Evolutionary conservation across 35 echinoderm and acorn worm genomes (phyloP).

Genomic region (Chiridota heheva): DNA sequence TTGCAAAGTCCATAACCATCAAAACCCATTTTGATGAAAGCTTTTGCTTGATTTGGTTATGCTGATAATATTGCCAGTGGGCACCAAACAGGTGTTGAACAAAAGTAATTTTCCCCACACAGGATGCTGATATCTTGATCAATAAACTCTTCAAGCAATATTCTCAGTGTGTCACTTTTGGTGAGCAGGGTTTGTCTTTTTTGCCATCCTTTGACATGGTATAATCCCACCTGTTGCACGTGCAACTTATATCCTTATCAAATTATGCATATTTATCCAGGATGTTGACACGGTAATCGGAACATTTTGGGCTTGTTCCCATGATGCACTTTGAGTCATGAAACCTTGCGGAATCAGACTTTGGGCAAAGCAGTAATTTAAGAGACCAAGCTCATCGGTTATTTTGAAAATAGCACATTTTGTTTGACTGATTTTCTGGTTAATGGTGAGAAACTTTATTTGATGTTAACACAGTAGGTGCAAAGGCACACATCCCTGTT

Average conservation of each 20-base stretch:
- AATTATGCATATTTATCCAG: too few species aligned
- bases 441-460: constrained; percentile 30
- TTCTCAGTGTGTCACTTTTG: too few species aligned
- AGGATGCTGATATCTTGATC: constrained; percentile 9
- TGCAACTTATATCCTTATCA: too few species aligned
- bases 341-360: constrained; percentile 23
- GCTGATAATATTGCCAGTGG: constrained; percentile 27
- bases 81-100: constrained; percentile 26
- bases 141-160: too few species aligned
- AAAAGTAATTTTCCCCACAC: constrained; percentile 28
- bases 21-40: constrained; percentile 27
- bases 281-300: too few species aligned
- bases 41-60: constrained; percentile 34
- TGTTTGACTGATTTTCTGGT: constrained; percentile 10
- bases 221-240: too few species aligned
- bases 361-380: constrained; percentile 16
- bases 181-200: too few species aligned
- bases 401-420: constrained; percentile 14
- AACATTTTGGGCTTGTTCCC: too few species aligned
- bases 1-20: constrained; percentile 51
- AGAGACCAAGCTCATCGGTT: neutral
- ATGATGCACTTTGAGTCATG: too few species aligned
- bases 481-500: constrained; percentile 41
- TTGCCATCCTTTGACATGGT: too few species aligned
- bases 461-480: constrained; percentile 35